Evolutionary conservation across 2,797 vertebrate species (phyloP), one percentile per base, ranked within the genome.

Genomic region (Poecilia gillii): DNA sequence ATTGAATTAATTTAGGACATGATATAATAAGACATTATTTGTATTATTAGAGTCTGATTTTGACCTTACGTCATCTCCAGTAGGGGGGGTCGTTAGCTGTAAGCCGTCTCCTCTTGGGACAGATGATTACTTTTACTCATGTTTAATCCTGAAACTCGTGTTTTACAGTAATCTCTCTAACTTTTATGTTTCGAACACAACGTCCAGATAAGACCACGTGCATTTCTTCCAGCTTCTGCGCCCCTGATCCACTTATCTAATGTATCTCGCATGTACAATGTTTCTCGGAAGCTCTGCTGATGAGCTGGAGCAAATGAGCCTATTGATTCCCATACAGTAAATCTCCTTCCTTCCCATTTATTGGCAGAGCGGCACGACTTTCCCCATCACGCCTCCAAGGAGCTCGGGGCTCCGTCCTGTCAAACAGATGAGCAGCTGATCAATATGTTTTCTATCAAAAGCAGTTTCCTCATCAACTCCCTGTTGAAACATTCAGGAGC

Each of bases 281-380:
- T 85, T 94, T 94, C 93, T 90, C 85, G 91, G 92, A 94, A 94
- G 87, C 81, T 45, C 66, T 72, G 39, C 81, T 88, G 88, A 92
- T 90, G 82, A 91, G 76, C 88, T 90, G 89, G 84, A 83, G 88
- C 83, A 88, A 93, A 85, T 84, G 80, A n/a, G 82, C 85, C 31
- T 85, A 94, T 94, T 83, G 91, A 94, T 94, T 91, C 86, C 81
- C 74, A 90, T 91, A 80, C 73, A 75, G 70, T 76, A 88, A 85
- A 90, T 89, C 88, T 84, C 41, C 72, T 68, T 57, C 53, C 28
- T 68, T 59, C 45, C 18, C 66, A 68, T 84, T 84, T 59, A 64
- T 75, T 77, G 74, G 74, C 88, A 79, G 78, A 79, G 72, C 74
- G 43, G 70, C 59, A 46, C 33, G 78, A 84, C 88, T 89, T 90